phyloP scores from a whole-genome alignment of 1,140 invertebrate species.

The Brachionus sp. region DNA sequence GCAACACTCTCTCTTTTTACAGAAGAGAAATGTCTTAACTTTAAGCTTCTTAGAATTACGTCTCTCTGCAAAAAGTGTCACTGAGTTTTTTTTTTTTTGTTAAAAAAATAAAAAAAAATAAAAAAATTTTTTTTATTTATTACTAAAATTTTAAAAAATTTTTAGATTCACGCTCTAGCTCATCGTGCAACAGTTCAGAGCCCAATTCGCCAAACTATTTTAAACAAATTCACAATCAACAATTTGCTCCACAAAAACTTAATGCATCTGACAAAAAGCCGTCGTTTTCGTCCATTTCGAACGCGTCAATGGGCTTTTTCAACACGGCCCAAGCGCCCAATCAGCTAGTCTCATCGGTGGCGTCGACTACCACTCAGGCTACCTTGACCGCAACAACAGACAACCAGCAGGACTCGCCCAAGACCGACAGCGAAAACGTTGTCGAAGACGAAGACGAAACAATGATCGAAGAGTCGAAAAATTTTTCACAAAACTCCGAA shows the following conservation, averaged over 20 bases:
- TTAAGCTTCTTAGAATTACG: too few relatives aligned
- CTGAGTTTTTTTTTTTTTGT: too few relatives aligned
- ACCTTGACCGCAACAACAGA: background rate
- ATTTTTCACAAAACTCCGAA: background rate
- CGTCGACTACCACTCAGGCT: background rate
- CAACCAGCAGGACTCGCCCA: background rate
- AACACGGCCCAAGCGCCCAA: background rate
- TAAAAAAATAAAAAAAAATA: too few relatives aligned
- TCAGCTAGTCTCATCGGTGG: background rate
- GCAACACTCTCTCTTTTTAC: too few relatives aligned
- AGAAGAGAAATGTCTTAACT: too few relatives aligned
- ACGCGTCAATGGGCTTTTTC: slow-evolving; percentile 8
- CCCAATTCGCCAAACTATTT: slow-evolving; percentile 35
- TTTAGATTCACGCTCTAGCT: background rate
- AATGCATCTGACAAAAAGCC: background rate
- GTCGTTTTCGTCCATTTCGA: background rate
- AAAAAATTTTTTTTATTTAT: too few relatives aligned
- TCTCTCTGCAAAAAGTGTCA: too few relatives aligned
- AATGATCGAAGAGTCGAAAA: background rate
- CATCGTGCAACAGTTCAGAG: slow-evolving; percentile 40
- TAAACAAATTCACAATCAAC: slow-evolving; percentile 19
- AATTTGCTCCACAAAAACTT: background rate
- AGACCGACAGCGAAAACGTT: background rate
- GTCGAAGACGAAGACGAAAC: background rate
- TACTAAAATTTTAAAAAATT: background rate